Evolutionary conservation across 64 coral and sea anemone species (phyloP), one percentile per base, ranked within the genome.

Genomic region (Platygyra sinensis): DNA sequence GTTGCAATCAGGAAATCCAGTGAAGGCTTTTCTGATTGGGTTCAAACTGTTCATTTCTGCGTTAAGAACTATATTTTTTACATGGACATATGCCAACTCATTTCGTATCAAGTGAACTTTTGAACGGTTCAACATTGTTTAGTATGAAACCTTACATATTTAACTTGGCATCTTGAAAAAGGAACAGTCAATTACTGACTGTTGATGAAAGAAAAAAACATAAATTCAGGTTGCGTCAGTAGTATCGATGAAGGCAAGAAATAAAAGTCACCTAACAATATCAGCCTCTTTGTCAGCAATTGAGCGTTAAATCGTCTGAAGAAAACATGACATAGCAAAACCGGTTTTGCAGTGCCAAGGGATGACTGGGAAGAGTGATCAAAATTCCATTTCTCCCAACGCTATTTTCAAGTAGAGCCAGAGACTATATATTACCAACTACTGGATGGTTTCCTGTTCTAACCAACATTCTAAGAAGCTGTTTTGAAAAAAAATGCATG

Each of bases 221-320:
- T 73, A 73, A 73, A 30, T 73, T 73, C 25, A 73, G 9, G n/a
- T 32, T 27, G 38, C 30, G 28, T 19, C 30, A 62, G 9, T n/a
- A n/a, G n/a, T n/a, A n/a, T 55, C 22, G 65, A 69, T 69, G 65
- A n/a, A n/a, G n/a, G 25, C 65, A 25, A 83, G 32, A 32, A 46
- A 83, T 39, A 46, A 33, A 22, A 65, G 10, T 18, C 2, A 25
- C 36, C 33, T 18, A 72, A 24, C 74, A 46, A 77, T 77, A 76
- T 51, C 20, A 51, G 20, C 2, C 60, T 64, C 63, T 85, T 83
- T 27, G 81, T 27, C 81, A 85, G 81, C 81, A 85, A 85, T 85
- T 85, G 81, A 85, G 22, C 81, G 81, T 85, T 69, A 51, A 85
- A 85, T 85, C 62, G 81, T n/a, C 33, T 31, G 42, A 83, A 83